Evolutionary conservation across 2,888 invertebrate genomes (phyloP), one percentile per base, ranked within the genome.

Genomic region (Ormyrus nitidulus): DNA sequence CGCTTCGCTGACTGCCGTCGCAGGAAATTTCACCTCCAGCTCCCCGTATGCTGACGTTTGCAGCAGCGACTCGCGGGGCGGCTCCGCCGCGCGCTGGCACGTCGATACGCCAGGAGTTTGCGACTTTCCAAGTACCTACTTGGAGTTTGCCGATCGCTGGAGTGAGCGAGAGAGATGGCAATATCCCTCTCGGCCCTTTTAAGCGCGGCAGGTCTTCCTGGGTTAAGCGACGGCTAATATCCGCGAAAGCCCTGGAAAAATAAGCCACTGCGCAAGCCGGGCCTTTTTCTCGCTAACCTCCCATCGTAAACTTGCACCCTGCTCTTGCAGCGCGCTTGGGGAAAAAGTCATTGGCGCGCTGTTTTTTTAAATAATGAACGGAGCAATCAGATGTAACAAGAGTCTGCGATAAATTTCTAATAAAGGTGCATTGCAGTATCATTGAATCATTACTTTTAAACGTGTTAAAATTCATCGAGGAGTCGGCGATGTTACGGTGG

Each of bases 41-140:
- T 46, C 61, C 56, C 56, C 10, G 11, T 11, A 8, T 58, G 73
- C 79, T 73, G 73, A 68, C 79, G 73, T 66, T 59, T 54, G 73
- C 72, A 77, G 70, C 48, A n/a, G 53, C 11, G 11, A 34, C n/a
- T 44, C 53, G 48, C 46, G 61, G 46, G 53, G 6, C 10, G 53
- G 6, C 10, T 46, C 4, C 46, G 46, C 56, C 48, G 48, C n/a
- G 49, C 51, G 49, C 34, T 11, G n/a, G n/a, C 56, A 46, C 44
- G 58, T 59, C 70, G 61, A 79, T 80, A 64, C 65, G 64, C 61
- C 10, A 6, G n/a, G 75, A 80, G 66, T 80, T 72, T 72, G 68
- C 72, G 69, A 80, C 77, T 80, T 80, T 80, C 72, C 76, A 80
- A 80, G 80, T 80, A 72, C 54, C 46, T 72, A 80, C 77, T 77